Percentiles rank a stretch among this genome's conserved stretches.
Conservation (phyloP, 1,140 invertebrate species). For the Pemphigus obesinymphae region DNA sequence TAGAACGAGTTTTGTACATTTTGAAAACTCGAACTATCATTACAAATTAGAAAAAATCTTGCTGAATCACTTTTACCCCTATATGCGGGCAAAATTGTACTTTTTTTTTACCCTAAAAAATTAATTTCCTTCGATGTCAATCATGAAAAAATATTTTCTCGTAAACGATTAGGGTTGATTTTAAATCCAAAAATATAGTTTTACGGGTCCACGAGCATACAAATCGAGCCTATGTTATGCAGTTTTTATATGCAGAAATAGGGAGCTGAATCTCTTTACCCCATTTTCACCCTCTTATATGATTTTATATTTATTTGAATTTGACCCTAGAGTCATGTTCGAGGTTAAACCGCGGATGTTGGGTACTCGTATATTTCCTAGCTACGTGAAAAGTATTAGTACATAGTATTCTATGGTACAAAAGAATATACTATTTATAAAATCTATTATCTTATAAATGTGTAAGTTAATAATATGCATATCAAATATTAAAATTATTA, state of each 20-base stretch:
- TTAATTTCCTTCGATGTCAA: conserved; percentile 8
- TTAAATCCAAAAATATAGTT: conserved; percentile 26
- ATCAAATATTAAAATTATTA: no score
- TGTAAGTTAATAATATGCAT: no score
- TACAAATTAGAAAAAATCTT: conserved; percentile 13
- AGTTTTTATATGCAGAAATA: conserved; percentile 14
- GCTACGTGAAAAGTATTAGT: no score
- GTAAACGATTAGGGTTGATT: conserved; percentile 15
- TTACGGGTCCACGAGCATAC: neutral
- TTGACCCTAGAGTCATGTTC: neutral
- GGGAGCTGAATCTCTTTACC: conserved; percentile 9
- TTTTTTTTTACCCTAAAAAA: conserved; percentile 16
- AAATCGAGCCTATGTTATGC: neutral
- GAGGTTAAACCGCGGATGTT: neutral
- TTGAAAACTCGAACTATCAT: conserved; percentile 17
- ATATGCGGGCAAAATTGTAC: conserved; percentile 30
- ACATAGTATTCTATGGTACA: no score
- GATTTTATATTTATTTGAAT: conserved; percentile 12
- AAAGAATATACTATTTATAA: no score
- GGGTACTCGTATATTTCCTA: neutral
- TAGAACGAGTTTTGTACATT: conserved; percentile 26
- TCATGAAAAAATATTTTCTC: conserved; percentile 12
- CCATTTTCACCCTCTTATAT: conserved; percentile 38
- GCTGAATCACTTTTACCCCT: conserved; percentile 34
- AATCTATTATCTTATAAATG: no score